Percentiles rank a stretch among this genome's conserved stretches.
Conservation (phyloP, 2,888 invertebrate species). For the Polymixis flavicincta region DNA sequence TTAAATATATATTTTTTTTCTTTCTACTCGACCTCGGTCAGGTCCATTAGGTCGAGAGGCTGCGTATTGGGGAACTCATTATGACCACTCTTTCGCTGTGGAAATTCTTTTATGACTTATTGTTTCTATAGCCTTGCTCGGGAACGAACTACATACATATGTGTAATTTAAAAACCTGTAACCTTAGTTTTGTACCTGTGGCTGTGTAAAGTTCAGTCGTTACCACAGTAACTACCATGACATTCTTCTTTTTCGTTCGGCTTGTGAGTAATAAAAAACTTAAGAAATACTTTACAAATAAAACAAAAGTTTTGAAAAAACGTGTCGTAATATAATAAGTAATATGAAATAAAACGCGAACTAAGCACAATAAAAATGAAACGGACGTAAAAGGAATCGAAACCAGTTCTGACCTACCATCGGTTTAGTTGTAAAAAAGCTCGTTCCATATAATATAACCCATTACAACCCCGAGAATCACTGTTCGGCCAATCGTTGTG, state of each 20-base stretch:
- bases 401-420: constrained; percentile 87
- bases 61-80: constrained; percentile 86
- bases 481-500: constrained; percentile 83
- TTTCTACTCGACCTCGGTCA: constrained; percentile 83
- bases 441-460: constrained; percentile 89
- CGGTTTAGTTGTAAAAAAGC: constrained; percentile 89
- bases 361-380: constrained; percentile 87
- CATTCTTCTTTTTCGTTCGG: constrained; percentile 50
- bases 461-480: constrained; percentile 89
- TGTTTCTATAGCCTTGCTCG: constrained; percentile 83
- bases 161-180: constrained; percentile 72
- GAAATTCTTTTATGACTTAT: constrained; percentile 87
- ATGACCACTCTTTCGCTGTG: constrained; percentile 79
- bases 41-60: constrained; percentile 86
- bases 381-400: constrained; percentile 84
- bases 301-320: constrained; percentile 75
- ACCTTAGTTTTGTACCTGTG: constrained; percentile 59
- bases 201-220: constrained; percentile 59
- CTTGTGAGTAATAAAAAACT: constrained; percentile 54
- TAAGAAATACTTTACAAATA: constrained; percentile 63
- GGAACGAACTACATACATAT: constrained; percentile 72
- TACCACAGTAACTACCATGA: constrained; percentile 55
- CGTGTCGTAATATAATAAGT: constrained; percentile 85
- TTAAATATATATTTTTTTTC: constrained; percentile 86
- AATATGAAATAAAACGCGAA: constrained; percentile 84